Evolutionary conservation across 1,140 invertebrate species (phyloP).

Genomic region (Pseudobourletiella spinata): DNA sequence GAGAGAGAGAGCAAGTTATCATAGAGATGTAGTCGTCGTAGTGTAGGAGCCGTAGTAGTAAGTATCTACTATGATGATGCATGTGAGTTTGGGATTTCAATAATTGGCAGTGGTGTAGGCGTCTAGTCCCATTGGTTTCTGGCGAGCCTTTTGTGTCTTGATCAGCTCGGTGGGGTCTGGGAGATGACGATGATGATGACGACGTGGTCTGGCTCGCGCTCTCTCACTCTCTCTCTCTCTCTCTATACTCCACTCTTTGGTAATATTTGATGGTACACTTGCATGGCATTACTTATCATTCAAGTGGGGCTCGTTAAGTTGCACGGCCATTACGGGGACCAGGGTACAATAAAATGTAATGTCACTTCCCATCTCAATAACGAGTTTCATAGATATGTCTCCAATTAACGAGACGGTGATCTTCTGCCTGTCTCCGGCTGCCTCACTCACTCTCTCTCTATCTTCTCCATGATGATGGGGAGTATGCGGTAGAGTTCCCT

Average conservation of each 20-base stretch:
- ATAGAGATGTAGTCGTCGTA: too few species aligned
- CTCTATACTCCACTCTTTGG: background rate
- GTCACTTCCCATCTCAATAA: constrained; percentile 34
- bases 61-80: constrained; percentile 9
- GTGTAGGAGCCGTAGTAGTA: too few species aligned
- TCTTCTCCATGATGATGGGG: background rate
- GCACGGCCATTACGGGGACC: constrained; percentile 25
- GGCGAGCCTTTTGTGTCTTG: background rate
- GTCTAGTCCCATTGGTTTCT: constrained; percentile 4
- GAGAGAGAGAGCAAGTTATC: background rate
- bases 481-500: background rate
- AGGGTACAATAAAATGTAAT: constrained; percentile 34
- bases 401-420: constrained; percentile 35
- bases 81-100: constrained; percentile 11
- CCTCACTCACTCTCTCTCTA: constrained; percentile 10
- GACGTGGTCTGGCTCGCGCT: background rate
- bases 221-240: background rate
- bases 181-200: too few species aligned
- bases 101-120: constrained; percentile 24
- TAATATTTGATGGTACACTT: constrained; percentile 19
- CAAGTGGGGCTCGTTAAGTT: constrained; percentile 32
- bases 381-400: constrained; percentile 35
- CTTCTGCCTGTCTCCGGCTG: constrained; percentile 7
- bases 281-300: constrained; percentile 33
- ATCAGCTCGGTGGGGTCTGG: too few species aligned